Conservation (phyloP, 2,888 invertebrate genomes). For the Rosalia funebris region DNA sequence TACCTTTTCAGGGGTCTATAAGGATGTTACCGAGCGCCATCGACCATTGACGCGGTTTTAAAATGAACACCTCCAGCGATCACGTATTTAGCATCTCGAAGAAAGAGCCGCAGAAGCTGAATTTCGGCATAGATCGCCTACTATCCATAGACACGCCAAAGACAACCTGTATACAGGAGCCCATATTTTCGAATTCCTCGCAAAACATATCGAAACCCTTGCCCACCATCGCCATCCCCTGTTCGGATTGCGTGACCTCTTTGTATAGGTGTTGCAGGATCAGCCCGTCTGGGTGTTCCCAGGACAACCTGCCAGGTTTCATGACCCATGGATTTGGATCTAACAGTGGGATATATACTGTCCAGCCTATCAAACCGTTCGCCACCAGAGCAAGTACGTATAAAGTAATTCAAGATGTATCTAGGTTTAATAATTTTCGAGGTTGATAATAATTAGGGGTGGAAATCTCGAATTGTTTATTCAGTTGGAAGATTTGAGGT, state of each 20-base stretch:
- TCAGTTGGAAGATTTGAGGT: too few relatives aligned
- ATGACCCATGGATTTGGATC: constrained; percentile 36
- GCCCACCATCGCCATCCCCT: constrained; percentile 64
- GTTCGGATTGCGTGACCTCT: constrained; percentile 74
- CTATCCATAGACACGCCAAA: constrained; percentile 60
- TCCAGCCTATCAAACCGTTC: constrained; percentile 62
- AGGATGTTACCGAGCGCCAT: too few relatives aligned
- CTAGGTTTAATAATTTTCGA: background rate
- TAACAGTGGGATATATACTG: constrained; percentile 47
- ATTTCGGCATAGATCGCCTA: constrained; percentile 79
- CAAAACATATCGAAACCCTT: constrained; percentile 47
- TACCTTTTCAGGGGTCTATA: too few relatives aligned
- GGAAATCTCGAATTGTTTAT: too few relatives aligned
- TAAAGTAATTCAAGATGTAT: background rate
- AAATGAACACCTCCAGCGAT: constrained; percentile 16
- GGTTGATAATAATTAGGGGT: too few relatives aligned
- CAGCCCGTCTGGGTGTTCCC: constrained; percentile 40
- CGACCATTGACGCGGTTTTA: too few relatives aligned
- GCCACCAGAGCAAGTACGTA: constrained; percentile 58
- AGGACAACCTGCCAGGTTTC: constrained; percentile 35
- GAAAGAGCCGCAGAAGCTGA: constrained; percentile 60
- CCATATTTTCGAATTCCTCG: background rate
- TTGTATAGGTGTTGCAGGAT: constrained; percentile 71
- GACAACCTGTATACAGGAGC: constrained; percentile 12
- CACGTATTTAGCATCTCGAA: constrained; percentile 23